Percentiles rank a stretch among this genome's conserved stretches.
phyloP scores from a whole-genome alignment of 2,888 invertebrate species.

The Capitulum mitella region DNA sequence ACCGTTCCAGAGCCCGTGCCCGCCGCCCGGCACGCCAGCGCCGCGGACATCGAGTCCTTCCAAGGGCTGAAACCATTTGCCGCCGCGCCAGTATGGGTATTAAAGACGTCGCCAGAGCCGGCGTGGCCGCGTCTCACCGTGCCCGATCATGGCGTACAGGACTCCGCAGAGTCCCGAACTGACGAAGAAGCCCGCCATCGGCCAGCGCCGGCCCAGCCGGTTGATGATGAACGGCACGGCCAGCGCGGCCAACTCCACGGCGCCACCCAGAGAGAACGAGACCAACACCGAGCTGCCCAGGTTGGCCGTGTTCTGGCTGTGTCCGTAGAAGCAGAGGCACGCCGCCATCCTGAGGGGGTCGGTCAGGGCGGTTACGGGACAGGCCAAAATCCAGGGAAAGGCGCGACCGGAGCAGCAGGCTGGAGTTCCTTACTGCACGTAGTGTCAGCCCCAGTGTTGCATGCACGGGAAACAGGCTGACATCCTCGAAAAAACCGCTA shows the following conservation, averaged over 20 bases:
- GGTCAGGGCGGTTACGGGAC: too few relatives aligned
- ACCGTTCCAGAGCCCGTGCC: too few relatives aligned
- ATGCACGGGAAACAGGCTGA: too few relatives aligned
- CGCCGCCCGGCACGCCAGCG: neutral
- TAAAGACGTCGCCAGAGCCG: neutral
- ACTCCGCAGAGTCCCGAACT: conserved; percentile 32
- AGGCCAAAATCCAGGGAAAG: too few relatives aligned
- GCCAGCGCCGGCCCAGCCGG: conserved; percentile 30
- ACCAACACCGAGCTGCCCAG: conserved; percentile 32
- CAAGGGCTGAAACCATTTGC: neutral
- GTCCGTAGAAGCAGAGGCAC: conserved; percentile 37
- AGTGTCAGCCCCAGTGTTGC: too few relatives aligned
- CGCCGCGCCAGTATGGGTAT: too few relatives aligned
- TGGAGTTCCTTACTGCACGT: too few relatives aligned
- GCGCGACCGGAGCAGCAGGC: too few relatives aligned
- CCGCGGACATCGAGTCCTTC: neutral
- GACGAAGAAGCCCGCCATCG: conserved; percentile 30
- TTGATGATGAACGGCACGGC: conserved; percentile 34
- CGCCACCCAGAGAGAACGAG: conserved; percentile 34
- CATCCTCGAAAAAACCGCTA: too few relatives aligned
- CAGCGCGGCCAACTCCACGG: conserved; percentile 35
- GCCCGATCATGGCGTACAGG: conserved; percentile 31
- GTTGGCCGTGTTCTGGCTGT: conserved; percentile 36
- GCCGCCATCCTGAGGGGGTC: conserved; percentile 34
- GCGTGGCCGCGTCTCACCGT: conserved; percentile 24